phyloP scores from a whole-genome alignment of 2,113 vertebrate genomes.

The Pollimyrus isidori region DNA sequence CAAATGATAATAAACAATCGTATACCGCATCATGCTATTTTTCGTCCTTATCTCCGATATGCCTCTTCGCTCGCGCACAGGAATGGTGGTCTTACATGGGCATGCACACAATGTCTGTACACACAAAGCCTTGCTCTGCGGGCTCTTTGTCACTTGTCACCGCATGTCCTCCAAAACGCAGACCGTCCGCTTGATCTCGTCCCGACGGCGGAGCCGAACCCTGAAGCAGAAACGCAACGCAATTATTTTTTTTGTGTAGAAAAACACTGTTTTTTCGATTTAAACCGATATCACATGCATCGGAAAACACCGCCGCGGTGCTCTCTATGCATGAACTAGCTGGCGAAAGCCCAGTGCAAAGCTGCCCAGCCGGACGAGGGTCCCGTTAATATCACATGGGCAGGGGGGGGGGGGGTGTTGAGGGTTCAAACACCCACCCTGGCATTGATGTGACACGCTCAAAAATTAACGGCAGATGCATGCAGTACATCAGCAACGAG shows the following conservation, averaged over 20 bases:
- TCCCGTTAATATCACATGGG: background rate
- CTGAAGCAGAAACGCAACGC: slow-evolving; percentile 30
- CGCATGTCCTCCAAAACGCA: slow-evolving; percentile 29
- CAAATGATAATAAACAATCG: background rate
- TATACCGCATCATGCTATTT: background rate
- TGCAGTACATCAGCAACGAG: background rate
- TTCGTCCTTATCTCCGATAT: background rate
- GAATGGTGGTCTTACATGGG: background rate
- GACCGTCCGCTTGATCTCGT: slow-evolving; percentile 41
- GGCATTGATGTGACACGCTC: background rate
- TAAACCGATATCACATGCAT: background rate
- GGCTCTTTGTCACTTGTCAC: slow-evolving; percentile 52
- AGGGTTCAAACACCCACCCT: background rate
- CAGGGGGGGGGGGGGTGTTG: background rate
- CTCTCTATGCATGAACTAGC: background rate
- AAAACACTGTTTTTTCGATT: background rate
- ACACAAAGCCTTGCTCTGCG: slow-evolving; percentile 32
- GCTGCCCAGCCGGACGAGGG: background rate
- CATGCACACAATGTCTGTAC: background rate
- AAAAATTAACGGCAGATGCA: background rate
- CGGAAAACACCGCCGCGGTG: background rate
- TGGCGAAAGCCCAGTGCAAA: background rate
- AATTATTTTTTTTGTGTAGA: background rate
- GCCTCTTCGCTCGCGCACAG: background rate
- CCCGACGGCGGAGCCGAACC: slow-evolving; percentile 48